These are phyloP conservation scores for Rallus crepitans DNA, from an alignment of 2,797 vertebrate species.

Conservation along the genomic window DNA sequence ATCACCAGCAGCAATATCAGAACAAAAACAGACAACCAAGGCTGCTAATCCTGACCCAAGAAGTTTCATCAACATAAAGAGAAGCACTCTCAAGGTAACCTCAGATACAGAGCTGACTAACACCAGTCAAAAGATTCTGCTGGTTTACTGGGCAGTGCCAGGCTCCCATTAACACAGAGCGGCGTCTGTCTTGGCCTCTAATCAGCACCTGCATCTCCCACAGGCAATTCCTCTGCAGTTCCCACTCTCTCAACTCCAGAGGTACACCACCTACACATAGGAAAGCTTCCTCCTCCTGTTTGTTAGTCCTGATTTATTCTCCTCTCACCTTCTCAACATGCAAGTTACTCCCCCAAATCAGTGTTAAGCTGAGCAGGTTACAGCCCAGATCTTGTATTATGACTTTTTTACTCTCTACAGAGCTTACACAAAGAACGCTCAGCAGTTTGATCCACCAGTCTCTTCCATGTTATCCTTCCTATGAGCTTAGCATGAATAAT, in stretches of 20 bases:
- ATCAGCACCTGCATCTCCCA: neutral
- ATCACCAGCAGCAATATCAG: neutral
- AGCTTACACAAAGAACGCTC: neutral
- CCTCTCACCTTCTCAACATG: neutral
- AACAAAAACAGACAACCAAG: neutral
- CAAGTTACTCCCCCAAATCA: neutral
- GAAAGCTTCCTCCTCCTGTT: neutral
- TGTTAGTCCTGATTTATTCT: neutral
- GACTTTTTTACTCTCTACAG: neutral
- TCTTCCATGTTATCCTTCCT: neutral
- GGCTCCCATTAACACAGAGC: neutral
- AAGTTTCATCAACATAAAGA: neutral
- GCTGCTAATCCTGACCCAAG: neutral
- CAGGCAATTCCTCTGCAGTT: neutral
- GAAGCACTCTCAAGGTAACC: neutral
- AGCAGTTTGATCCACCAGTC: neutral
- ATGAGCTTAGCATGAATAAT: neutral
- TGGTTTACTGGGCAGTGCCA: neutral
- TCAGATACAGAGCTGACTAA: neutral
- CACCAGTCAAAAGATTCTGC: rapidly evolving
- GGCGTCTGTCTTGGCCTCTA: neutral
- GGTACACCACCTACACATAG: neutral
- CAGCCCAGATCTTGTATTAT: neutral
- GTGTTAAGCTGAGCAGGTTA: neutral
- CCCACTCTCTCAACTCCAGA: neutral